Conservation (phyloP, 2,888 invertebrate genomes). For the Mythimna albipuncta region DNA sequence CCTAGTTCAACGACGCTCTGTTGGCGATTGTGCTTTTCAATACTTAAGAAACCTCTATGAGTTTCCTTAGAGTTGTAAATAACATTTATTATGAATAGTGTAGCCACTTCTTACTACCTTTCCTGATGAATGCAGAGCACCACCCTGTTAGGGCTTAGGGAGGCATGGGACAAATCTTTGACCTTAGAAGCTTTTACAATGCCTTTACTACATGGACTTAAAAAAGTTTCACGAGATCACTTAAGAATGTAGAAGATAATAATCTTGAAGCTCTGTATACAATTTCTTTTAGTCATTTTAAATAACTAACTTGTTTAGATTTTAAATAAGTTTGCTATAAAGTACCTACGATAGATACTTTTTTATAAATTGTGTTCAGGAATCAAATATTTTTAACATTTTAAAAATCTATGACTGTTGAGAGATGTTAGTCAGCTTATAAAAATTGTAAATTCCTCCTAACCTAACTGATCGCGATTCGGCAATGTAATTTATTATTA, state of each 20-base stretch:
- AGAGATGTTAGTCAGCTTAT: neutral
- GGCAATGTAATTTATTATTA: neutral
- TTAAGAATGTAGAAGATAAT: too few species aligned
- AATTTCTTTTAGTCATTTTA: neutral
- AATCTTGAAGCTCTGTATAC: neutral
- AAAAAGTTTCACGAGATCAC: neutral
- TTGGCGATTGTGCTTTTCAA: constrained; percentile 68
- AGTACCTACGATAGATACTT: neutral
- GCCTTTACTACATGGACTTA: neutral
- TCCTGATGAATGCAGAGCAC: constrained; percentile 31
- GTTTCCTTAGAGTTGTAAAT: constrained; percentile 54
- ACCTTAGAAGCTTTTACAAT: constrained; percentile 11
- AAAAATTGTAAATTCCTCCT: neutral
- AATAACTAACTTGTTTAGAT: neutral
- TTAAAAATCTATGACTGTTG: neutral
- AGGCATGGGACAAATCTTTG: constrained; percentile 11
- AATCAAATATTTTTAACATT: too few species aligned
- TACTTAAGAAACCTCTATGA: constrained; percentile 63
- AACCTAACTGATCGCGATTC: neutral
- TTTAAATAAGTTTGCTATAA: neutral
- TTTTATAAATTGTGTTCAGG: neutral
- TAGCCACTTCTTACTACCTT: constrained; percentile 39
- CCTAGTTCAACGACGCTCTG: constrained; percentile 72
- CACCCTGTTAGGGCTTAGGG: neutral
- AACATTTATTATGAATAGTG: constrained; percentile 57